Conservation (phyloP, 2,113 vertebrate species). For the Polyodon spathula region DNA sequence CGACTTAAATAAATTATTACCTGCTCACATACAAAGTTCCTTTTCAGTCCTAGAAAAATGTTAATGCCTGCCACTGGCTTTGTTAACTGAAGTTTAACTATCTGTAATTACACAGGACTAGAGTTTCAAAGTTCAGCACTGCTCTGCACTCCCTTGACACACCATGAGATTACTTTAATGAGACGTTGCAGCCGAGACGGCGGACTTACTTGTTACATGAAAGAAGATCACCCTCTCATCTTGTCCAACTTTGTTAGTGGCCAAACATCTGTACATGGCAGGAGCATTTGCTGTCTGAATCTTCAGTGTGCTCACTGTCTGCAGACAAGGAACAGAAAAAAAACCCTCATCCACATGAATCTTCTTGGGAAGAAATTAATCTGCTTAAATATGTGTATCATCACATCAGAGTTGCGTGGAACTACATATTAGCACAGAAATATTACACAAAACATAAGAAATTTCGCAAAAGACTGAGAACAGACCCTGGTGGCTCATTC, state of each 20-base stretch:
- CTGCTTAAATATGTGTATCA: not conserved
- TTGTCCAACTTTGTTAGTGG: slow-evolving; percentile 69
- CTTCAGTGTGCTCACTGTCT: slow-evolving; percentile 79
- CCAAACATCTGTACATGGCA: slow-evolving; percentile 75
- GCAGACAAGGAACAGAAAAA: slow-evolving; percentile 16
- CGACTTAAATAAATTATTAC: no score
- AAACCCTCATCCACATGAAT: not conserved
- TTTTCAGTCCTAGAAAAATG: no score
- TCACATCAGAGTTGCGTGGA: not conserved
- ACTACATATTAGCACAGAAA: not conserved
- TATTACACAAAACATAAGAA: not conserved
- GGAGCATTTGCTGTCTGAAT: slow-evolving; percentile 77
- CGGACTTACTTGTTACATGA: slow-evolving; percentile 81
- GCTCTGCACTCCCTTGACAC: not conserved
- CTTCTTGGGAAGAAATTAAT: not conserved
- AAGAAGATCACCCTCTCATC: slow-evolving; percentile 81
- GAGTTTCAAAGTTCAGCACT: slow-evolving; percentile 1
- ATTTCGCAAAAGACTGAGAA: no score
- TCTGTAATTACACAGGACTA: not conserved
- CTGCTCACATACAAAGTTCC: no score
- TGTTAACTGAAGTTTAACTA: not conserved
- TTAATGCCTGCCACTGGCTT: not conserved
- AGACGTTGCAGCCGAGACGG: not conserved
- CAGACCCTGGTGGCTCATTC: no score
- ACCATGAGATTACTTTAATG: slow-evolving; percentile 3